Conservation (phyloP, 2,797 vertebrate species). For the Platalea minor region DNA sequence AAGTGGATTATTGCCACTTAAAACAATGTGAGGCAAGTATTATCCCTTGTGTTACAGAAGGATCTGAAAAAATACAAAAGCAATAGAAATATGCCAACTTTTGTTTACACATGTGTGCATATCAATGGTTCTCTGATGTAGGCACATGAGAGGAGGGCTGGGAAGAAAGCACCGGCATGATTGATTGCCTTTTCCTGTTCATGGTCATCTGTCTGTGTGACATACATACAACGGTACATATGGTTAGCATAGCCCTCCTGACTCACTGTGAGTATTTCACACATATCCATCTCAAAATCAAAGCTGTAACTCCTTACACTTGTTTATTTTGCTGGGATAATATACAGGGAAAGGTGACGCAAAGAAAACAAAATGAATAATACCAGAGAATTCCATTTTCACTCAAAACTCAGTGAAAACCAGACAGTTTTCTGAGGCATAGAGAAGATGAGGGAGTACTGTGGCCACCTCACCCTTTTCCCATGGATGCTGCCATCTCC, state of each 20-base stretch:
- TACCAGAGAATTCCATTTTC: not conserved
- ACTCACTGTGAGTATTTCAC: not conserved
- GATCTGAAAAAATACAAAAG: not conserved
- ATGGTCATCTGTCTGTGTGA: not conserved
- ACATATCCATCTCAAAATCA: not conserved
- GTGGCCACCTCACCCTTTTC: not conserved
- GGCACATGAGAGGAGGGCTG: not conserved
- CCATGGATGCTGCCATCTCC: not conserved
- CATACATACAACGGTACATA: not conserved
- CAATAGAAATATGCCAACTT: not conserved
- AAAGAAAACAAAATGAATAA: not conserved
- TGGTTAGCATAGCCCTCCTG: not conserved
- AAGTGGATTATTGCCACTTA: constrained; percentile 20
- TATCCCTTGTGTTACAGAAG: not conserved
- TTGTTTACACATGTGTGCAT: not conserved
- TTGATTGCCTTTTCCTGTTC: constrained; percentile 34
- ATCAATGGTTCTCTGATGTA: not conserved
- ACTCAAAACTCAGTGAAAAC: not conserved
- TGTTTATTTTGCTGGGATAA: constrained; percentile 27
- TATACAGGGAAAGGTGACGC: not conserved
- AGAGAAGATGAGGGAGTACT: not conserved
- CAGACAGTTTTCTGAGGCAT: not conserved
- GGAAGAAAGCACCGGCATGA: not conserved
- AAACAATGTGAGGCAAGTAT: not conserved
- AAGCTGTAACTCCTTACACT: not conserved